phyloP scores from a whole-genome alignment of 2,113 vertebrate genomes.

The Romanogobio albipinnatus region DNA sequence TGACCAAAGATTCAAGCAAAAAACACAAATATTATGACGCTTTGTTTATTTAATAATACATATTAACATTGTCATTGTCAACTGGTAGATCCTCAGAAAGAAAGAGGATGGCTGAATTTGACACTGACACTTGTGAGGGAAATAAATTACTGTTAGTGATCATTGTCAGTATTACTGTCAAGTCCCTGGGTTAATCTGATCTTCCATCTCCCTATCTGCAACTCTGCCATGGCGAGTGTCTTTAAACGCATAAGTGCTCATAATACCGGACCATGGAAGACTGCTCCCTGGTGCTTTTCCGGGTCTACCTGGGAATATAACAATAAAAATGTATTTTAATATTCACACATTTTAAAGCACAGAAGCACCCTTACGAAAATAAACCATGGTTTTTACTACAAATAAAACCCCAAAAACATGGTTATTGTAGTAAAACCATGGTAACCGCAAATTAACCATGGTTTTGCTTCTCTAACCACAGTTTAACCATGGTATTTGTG shows the following conservation, averaged over 20 bases:
- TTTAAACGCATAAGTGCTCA: not conserved
- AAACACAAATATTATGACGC: not conserved
- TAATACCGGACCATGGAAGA: not conserved
- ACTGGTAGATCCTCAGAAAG: not conserved
- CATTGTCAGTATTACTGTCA: not conserved
- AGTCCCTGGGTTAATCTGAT: conserved; percentile 31
- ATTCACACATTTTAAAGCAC: not conserved
- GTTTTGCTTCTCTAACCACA: too few species aligned
- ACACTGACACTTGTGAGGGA: not conserved
- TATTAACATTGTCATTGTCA: not conserved
- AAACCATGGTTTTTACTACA: too few species aligned
- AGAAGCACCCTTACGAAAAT: too few species aligned
- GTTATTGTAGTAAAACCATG: too few species aligned
- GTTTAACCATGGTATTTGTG: too few species aligned
- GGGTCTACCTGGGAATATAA: not conserved
- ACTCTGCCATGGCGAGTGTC: not conserved
- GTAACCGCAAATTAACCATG: too few species aligned
- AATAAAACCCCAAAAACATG: too few species aligned
- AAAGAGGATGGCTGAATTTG: not conserved
- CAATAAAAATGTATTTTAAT: not conserved
- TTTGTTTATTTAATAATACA: not conserved
- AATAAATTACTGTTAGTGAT: not conserved
- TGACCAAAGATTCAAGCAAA: not conserved
- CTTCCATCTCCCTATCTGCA: not conserved
- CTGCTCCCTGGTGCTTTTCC: not conserved